A percentile compares a stretch with the other conserved stretches of the same genome.
Conservation (phyloP, 2,888 invertebrate genomes). For the Sarcophaga caerulescens region DNA sequence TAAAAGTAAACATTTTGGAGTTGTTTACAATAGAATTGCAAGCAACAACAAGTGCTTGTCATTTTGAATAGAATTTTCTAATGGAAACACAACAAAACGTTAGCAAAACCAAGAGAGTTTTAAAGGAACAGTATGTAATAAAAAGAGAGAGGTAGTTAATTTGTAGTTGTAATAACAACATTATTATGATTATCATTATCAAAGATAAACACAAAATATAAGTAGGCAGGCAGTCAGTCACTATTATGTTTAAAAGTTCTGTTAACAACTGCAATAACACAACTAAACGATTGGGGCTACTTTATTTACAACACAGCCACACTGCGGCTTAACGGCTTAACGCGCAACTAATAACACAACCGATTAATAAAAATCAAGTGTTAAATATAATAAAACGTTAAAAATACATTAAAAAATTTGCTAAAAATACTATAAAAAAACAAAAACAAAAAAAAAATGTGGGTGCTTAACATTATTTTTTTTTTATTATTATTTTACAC, state of each 20-base stretch:
- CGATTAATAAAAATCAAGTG: constrained; percentile 13
- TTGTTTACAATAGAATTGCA: neutral
- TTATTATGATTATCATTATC: neutral
- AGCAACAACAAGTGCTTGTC: constrained; percentile 37
- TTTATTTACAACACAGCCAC: constrained; percentile 22
- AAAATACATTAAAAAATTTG: neutral
- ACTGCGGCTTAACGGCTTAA: neutral
- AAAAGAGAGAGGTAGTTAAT: too few species aligned
- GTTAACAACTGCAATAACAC: constrained; percentile 43
- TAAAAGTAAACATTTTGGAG: constrained; percentile 32
- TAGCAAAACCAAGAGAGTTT: constrained; percentile 47
- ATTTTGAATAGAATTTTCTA: neutral
- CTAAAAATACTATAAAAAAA: neutral
- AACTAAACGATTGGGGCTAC: constrained; percentile 3
- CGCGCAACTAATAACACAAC: constrained; percentile 13
- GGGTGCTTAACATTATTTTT: constrained; percentile 6
- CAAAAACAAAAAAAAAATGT: constrained; percentile 7
- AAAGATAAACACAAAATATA: constrained; percentile 13
- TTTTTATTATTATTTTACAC: neutral
- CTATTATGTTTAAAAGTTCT: neutral
- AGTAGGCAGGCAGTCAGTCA: constrained; percentile 16
- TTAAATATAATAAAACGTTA: neutral
- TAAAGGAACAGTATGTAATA: constrained; percentile 25
- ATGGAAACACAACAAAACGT: constrained; percentile 1
- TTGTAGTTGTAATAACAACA: too few species aligned